These are phyloP conservation scores for Apis laboriosa DNA, from an alignment of 1,140 invertebrate genomes.

Conservation along the genomic window DNA sequence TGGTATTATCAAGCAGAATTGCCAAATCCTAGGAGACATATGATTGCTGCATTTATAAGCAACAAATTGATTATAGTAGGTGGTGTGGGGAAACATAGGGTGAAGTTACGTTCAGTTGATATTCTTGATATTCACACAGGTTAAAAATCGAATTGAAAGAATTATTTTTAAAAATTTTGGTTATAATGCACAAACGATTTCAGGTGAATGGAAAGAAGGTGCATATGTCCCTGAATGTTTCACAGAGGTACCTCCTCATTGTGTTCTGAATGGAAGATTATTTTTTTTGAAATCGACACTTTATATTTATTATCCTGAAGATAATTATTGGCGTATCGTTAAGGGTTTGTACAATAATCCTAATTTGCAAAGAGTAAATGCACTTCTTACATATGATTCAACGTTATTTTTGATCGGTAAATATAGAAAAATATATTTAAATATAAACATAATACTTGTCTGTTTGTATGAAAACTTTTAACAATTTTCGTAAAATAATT, in stretches of 20 bases:
- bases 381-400: neutral
- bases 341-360: neutral
- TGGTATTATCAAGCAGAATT: conserved; percentile 64
- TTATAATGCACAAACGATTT: neutral
- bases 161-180: neutral
- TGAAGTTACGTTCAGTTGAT: conserved; percentile 56
- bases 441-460: neutral
- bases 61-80: conserved; percentile 64
- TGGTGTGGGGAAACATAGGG: conserved; percentile 65
- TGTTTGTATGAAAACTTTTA: neutral
- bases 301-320: conserved; percentile 1
- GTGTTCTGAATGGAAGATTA: conserved; percentile 53
- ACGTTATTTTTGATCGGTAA: conserved; percentile 17
- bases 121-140: conserved; percentile 65
- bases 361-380: too few species aligned
- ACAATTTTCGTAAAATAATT: neutral
- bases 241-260: conserved; percentile 52
- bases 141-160: neutral
- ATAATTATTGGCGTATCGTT: conserved; percentile 3
- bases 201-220: conserved; percentile 54
- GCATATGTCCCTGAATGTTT: conserved; percentile 49
- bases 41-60: conserved; percentile 63
- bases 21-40: conserved; percentile 61
- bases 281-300: conserved; percentile 29
- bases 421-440: neutral